phyloP scores from a whole-genome alignment of 2,113 vertebrate genomes.

The Cygnus buccinator region DNA sequence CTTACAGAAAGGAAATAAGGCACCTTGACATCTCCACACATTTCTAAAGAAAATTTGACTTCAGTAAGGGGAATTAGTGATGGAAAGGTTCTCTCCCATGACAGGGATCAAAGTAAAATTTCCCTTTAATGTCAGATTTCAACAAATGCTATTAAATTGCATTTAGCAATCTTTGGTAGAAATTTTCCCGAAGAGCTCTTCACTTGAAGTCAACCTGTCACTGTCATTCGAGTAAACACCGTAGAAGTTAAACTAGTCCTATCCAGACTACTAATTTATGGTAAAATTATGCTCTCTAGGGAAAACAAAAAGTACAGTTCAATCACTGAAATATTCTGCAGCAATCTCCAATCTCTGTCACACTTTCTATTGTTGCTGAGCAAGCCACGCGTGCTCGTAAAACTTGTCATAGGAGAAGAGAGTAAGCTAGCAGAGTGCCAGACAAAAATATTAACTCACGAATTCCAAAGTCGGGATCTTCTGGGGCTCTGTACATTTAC shows the following conservation, averaged over 20 bases:
- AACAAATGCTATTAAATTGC: conserved; percentile 71
- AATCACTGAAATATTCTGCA: not conserved
- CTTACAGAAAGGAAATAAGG: conserved; percentile 46
- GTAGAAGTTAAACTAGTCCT: conserved; percentile 38
- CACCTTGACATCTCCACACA: conserved; percentile 62
- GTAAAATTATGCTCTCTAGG: conserved; percentile 57
- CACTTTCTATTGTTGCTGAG: conserved; percentile 42
- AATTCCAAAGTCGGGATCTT: not conserved
- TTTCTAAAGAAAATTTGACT: conserved; percentile 64
- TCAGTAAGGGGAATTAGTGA: conserved; percentile 55
- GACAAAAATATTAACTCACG: conserved; percentile 13
- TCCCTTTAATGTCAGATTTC: conserved; percentile 72
- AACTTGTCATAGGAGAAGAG: not conserved
- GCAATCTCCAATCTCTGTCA: conserved; percentile 1
- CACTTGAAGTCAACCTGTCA: conserved; percentile 61
- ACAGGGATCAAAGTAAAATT: conserved; percentile 71
- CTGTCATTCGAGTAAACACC: conserved; percentile 50
- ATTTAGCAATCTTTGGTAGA: conserved; percentile 64
- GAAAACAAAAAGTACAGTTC: conserved; percentile 12
- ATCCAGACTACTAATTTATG: conserved; percentile 56
- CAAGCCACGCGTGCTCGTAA: not conserved
- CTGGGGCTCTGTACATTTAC: not conserved
- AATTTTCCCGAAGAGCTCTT: conserved; percentile 54
- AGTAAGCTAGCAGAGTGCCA: not conserved
- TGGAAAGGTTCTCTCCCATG: conserved; percentile 70